Conservation (phyloP, 2,113 vertebrate genomes). For the Verasper variegatus region DNA sequence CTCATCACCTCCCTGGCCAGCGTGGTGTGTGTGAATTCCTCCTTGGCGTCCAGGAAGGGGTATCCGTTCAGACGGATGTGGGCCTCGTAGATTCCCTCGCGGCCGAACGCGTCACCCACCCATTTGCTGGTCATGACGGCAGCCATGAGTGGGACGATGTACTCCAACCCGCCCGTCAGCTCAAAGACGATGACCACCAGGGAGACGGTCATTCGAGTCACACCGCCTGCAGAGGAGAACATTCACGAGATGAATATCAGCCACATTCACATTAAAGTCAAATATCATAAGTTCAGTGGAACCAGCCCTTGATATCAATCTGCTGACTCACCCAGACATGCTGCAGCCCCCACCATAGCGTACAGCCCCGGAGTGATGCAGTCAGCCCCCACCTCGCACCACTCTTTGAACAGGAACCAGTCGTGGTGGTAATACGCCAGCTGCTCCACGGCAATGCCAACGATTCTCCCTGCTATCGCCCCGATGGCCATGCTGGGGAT, state of each 20-base stretch:
- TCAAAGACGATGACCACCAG: slow-evolving; percentile 98
- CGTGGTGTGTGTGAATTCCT: slow-evolving; percentile 98
- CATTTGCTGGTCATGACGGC: slow-evolving; percentile 99
- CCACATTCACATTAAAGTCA: too few relatives aligned
- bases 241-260: neutral
- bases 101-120: slow-evolving; percentile 98
- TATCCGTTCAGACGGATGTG: slow-evolving; percentile 99
- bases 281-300: too few relatives aligned
- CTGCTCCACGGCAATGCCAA: slow-evolving; percentile 97
- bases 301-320: neutral
- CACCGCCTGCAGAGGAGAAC: slow-evolving; percentile 85
- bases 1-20: slow-evolving; percentile 97
- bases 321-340: slow-evolving; percentile 90
- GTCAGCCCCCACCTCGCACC: slow-evolving; percentile 97
- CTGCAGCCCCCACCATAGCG: slow-evolving; percentile 98
- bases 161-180: slow-evolving; percentile 96
- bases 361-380: slow-evolving; percentile 99
- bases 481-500: slow-evolving; percentile 99
- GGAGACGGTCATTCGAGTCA: slow-evolving; percentile 98
- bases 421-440: slow-evolving; percentile 97
- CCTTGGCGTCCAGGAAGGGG: slow-evolving; percentile 98
- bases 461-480: slow-evolving; percentile 95
- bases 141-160: slow-evolving; percentile 98
- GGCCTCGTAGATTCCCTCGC: slow-evolving; percentile 97
- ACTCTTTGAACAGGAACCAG: slow-evolving; percentile 98